Evolutionary conservation across 2,113 vertebrate genomes (phyloP).

Genomic region (Tylochromis polylepis): DNA sequence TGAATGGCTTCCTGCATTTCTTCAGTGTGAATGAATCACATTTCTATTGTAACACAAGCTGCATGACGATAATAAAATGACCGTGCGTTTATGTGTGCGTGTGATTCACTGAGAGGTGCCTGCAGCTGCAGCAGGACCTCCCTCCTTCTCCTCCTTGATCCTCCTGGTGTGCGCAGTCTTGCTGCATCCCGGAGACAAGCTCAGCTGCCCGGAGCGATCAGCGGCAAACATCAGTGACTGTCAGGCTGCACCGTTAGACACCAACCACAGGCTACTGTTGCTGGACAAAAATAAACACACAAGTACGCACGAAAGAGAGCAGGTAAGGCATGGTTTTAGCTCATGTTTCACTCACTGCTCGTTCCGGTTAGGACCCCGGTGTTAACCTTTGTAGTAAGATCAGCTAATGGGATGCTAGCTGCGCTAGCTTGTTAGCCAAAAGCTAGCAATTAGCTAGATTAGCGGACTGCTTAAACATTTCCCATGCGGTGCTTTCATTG

Average conservation of each 20-base stretch:
- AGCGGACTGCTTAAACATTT: not conserved
- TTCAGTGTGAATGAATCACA: not conserved
- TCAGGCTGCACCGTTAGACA: not conserved
- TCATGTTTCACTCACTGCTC: not conserved
- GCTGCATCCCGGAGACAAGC: slow-evolving; percentile 29
- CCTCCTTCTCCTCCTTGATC: not conserved
- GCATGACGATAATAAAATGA: not conserved
- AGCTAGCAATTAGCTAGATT: not conserved
- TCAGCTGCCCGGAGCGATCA: slow-evolving; percentile 19
- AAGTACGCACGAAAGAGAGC: not conserved
- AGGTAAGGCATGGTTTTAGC: not conserved
- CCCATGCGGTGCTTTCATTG: not conserved
- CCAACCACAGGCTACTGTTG: not conserved
- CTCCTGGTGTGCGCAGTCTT: slow-evolving; percentile 23
- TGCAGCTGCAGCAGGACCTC: slow-evolving; percentile 23
- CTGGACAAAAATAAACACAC: not conserved
- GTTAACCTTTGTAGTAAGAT: not conserved
- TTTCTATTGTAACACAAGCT: not conserved
- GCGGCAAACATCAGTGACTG: not conserved
- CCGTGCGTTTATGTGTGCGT: not conserved
- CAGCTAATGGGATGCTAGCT: not conserved
- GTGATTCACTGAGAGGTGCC: slow-evolving; percentile 8
- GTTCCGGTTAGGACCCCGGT: not conserved
- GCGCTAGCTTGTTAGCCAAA: slow-evolving; percentile 6
- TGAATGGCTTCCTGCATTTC: not conserved